Conservation (phyloP, 1,140 invertebrate genomes). For the Drosophila paulistorum region DNA sequence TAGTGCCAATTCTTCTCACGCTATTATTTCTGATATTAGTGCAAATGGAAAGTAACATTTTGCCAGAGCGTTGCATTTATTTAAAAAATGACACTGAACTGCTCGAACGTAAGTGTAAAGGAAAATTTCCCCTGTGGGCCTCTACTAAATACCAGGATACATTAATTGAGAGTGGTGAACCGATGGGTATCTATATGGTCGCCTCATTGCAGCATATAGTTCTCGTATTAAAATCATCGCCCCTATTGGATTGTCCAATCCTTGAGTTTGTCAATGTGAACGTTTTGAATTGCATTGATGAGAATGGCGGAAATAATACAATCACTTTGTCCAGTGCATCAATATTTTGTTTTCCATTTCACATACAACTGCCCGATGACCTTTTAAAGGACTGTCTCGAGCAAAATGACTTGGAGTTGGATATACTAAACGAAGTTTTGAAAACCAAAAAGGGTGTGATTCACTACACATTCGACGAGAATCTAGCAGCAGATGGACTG, state of each 20-base stretch:
- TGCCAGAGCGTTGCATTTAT: slow-evolving; percentile 48
- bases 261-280: slow-evolving; percentile 28
- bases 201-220: slow-evolving; percentile 26
- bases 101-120: slow-evolving; percentile 27
- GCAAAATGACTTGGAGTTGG: not conserved
- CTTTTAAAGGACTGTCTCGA: slow-evolving; percentile 46
- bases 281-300: slow-evolving; percentile 32
- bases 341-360: slow-evolving; percentile 67
- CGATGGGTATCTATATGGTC: slow-evolving; percentile 45
- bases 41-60: not conserved
- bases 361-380: slow-evolving; percentile 62
- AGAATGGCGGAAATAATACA: not conserved
- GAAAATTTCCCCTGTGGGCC: slow-evolving; percentile 37
- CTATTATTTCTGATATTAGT: not conserved
- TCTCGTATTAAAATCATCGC: slow-evolving; percentile 45
- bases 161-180: slow-evolving; percentile 39
- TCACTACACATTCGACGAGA: slow-evolving; percentile 23
- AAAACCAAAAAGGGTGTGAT: slow-evolving; percentile 31
- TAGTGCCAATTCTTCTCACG: not conserved
- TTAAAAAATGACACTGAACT: slow-evolving; percentile 3
- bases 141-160: slow-evolving; percentile 59
- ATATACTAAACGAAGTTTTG: slow-evolving; percentile 16
- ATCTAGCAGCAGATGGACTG: not conserved
- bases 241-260: slow-evolving; percentile 29
- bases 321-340: slow-evolving; percentile 20